Percentiles rank a stretch among this genome's conserved stretches.
phyloP scores from a whole-genome alignment of 2,113 vertebrate genomes.

The Isichthys henryi region DNA sequence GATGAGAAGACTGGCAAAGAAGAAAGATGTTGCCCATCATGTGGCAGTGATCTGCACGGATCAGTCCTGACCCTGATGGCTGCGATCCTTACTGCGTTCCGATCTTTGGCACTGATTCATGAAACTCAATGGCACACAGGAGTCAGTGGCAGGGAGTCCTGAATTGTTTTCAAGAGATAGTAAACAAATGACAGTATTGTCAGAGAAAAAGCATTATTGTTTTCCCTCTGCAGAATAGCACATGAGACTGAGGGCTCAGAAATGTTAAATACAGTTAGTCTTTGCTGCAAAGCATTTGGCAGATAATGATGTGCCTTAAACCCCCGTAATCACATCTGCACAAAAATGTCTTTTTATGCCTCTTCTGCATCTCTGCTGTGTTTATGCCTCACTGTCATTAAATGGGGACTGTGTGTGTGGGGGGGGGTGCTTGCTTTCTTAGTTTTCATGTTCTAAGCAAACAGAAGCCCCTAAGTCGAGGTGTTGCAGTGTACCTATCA shows the following conservation, averaged over 20 bases:
- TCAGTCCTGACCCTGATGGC: not conserved
- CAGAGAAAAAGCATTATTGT: not conserved
- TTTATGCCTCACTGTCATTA: not conserved
- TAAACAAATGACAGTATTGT: not conserved
- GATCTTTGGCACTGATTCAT: not conserved
- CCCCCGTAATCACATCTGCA: not conserved
- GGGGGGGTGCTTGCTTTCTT: not conserved
- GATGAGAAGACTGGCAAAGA: not conserved
- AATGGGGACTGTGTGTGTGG: not conserved
- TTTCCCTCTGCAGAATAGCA: not conserved
- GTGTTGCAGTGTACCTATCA: not conserved
- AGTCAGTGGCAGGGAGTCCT: not conserved
- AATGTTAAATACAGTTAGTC: not conserved
- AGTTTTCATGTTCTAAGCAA: not conserved
- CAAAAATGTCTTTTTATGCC: not conserved
- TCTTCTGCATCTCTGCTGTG: not conserved
- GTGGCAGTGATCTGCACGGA: not conserved
- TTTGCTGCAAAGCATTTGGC: not conserved
- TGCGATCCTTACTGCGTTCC: not conserved
- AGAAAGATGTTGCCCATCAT: not conserved
- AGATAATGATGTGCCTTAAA: not conserved
- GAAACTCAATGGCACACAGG: not conserved
- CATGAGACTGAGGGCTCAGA: not conserved
- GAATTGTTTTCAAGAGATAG: not conserved
- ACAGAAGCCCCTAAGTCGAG: not conserved